Evolutionary conservation across 2,888 invertebrate species (phyloP).

Genomic region (Lithophane ornitopus): DNA sequence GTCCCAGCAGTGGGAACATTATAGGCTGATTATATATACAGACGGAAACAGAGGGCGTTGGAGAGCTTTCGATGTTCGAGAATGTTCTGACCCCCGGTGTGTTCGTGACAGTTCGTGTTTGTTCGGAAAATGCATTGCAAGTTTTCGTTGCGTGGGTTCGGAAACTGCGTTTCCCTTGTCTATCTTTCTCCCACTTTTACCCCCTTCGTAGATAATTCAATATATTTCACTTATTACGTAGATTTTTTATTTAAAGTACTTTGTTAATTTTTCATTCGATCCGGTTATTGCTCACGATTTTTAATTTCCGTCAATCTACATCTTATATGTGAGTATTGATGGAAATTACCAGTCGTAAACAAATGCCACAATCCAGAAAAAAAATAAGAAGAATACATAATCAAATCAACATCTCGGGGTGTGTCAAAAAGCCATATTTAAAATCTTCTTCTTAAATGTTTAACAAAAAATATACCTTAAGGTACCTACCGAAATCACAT

Average conservation of each 20-base stretch:
- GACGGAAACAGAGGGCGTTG: neutral
- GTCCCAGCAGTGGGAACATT: too few relatives aligned
- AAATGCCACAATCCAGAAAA: neutral
- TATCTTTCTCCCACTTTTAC: neutral
- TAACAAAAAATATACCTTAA: neutral
- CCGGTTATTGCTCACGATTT: neutral
- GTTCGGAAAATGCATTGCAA: slow-evolving; percentile 19
- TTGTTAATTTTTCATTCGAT: neutral
- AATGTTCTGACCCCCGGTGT: neutral
- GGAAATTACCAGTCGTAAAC: neutral
- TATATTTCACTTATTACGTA: neutral
- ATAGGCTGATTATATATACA: too few relatives aligned
- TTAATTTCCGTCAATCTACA: neutral
- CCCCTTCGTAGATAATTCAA: neutral
- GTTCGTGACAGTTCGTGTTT: neutral
- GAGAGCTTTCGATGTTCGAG: slow-evolving; percentile 9
- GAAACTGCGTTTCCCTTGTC: slow-evolving; percentile 4
- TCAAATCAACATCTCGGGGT: neutral
- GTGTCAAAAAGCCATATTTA: neutral
- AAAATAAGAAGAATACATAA: neutral
- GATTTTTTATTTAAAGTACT: neutral
- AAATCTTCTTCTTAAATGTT: neutral
- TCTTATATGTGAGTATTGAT: neutral
- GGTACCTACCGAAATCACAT: neutral
- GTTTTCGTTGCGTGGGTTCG: neutral